Base-by-base conservation (phyloP, 1,140 invertebrate species). In the Drosophila pallidifrons region DNA sequence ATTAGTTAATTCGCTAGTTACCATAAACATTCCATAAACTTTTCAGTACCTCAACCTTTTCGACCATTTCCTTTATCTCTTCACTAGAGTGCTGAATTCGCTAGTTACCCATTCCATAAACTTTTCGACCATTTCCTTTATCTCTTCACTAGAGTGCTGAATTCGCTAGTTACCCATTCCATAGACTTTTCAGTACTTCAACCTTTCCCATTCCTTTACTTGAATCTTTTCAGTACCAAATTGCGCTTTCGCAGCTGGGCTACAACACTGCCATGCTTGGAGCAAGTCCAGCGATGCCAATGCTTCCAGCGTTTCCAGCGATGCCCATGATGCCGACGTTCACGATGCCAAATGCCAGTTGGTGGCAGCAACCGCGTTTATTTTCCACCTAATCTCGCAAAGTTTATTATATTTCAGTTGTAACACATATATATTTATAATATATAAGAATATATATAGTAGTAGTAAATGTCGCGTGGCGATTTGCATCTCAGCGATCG, bases 401-500 rank as follows among this genome's bases (percentile, higher is more conserved):
- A 30, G 16, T 69, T 60, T 61, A 60, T 60, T 67, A 38, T 38
- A 30, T 1, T 52, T 59, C 70, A 67, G 20, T 54, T 54, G 25
- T 38, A 58, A 35, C 46, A 52, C 28, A 52, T 16, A 52, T 41
- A 41, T 25, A 43, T n/a, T n/a, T 65, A 57, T 43, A 61, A 54
- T n/a, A 32, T 25, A 30, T 52, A 16, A 28, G 3, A 13, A 55
- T 10, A 32, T 3, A 47, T 46, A 16, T 49, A 15, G 49, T 52
- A 45, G 13, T 28, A 13, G 10, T 25, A 25, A 25, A 11, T 15
- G 41, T 28, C 20, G 35, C 7, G 3, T 25, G 1, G 10, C 7
- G 35, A 38, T 38, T 10, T 8, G 35, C 35, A 10, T 13, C 2
- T 88, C 35, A 85, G n/a, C 81, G 85, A 58, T 76, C 68, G 47